phyloP scores from a whole-genome alignment of 2,113 vertebrate genomes.

The Xiphias gladius region DNA sequence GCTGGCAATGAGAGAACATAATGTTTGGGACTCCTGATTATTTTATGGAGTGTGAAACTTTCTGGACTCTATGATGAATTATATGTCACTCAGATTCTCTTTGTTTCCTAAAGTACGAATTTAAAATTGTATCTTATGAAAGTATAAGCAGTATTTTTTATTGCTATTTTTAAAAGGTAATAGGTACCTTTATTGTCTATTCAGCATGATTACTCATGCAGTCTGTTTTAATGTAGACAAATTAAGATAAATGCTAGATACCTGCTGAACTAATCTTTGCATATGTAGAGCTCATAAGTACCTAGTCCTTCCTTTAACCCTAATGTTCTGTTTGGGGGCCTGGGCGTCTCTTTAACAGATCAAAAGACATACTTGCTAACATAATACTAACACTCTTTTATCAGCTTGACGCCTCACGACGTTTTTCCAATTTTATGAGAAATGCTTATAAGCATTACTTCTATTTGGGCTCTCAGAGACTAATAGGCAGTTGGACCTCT shows the following conservation, averaged over 20 bases:
- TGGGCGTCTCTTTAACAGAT: not conserved
- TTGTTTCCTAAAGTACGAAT: not conserved
- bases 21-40: slow-evolving; percentile 46
- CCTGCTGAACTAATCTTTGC: not conserved
- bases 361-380: not conserved
- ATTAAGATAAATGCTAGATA: not conserved
- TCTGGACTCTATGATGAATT: slow-evolving; percentile 23
- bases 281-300: not conserved
- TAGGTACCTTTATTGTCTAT: no score
- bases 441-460: no score
- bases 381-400: no score
- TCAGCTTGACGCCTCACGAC: not conserved
- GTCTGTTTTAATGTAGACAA: not conserved
- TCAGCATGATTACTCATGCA: not conserved
- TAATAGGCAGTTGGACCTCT: no score
- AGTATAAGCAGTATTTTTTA: not conserved
- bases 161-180: not conserved
- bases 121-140: not conserved
- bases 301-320: not conserved
- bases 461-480: no score
- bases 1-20: slow-evolving; percentile 39
- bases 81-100: not conserved
- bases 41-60: slow-evolving; percentile 52
- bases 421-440: not conserved
- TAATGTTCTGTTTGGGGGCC: not conserved